These are phyloP conservation scores for Heteractis magnifica DNA, from an alignment of 92 coral and sea anemone species.

Conservation along the genomic window DNA sequence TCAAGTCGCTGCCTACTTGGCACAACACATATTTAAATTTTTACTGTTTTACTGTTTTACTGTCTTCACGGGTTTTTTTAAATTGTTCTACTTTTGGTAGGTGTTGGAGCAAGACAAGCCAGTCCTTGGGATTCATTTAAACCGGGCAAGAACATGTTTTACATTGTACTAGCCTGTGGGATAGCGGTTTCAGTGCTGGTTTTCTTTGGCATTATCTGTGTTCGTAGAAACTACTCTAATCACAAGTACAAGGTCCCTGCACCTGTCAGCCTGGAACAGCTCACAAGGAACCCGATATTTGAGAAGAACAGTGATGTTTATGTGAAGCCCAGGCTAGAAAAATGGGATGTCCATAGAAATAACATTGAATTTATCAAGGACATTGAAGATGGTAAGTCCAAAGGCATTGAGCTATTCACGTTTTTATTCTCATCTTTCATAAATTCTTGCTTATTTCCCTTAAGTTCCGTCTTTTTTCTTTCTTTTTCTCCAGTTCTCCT, in stretches of 20 bases:
- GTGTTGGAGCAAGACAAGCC: conserved; percentile 15
- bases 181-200: conserved; percentile 4
- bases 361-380: conserved; percentile 78
- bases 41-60: too few species aligned
- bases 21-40: too few species aligned
- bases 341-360: conserved; percentile 77
- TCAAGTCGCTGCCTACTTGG: too few species aligned
- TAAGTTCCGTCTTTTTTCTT: background rate
- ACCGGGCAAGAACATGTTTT: conserved; percentile 43
- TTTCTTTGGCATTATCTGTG: conserved; percentile 16
- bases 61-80: background rate
- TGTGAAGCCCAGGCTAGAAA: conserved; percentile 56
- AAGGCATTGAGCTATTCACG: background rate
- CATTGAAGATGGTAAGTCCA: conserved; percentile 80
- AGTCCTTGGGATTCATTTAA: conserved; percentile 37
- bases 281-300: conserved; percentile 72
- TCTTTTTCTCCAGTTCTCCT: background rate
- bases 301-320: conserved; percentile 53
- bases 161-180: conserved; percentile 26
- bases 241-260: conserved; percentile 35
- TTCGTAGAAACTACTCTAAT: conserved; percentile 30
- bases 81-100: background rate
- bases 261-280: conserved; percentile 54
- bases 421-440: too few species aligned
- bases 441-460: too few species aligned